phyloP scores from a whole-genome alignment of 2,113 vertebrate species.

The Mustela lutreola region DNA sequence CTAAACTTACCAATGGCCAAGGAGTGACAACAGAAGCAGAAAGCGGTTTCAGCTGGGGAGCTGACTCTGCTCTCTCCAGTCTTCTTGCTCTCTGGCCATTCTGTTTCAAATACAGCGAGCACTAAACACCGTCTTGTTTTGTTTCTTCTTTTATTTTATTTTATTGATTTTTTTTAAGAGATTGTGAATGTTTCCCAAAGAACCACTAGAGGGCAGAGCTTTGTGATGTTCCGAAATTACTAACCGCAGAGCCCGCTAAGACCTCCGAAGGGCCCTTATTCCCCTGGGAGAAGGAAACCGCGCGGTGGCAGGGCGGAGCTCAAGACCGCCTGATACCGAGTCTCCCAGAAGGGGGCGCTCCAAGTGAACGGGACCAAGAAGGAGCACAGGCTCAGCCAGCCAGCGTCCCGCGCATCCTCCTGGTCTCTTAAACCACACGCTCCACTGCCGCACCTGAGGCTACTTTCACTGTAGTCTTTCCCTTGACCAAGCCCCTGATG shows the following conservation, averaged over 20 bases:
- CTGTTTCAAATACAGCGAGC: background rate
- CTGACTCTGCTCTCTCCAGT: background rate
- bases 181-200: background rate
- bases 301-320: accelerated
- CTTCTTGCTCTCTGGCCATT: background rate
- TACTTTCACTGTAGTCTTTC: background rate
- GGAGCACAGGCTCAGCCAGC: too few species aligned
- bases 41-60: background rate
- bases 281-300: background rate
- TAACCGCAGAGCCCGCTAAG: background rate
- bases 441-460: background rate
- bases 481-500: background rate
- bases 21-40: background rate
- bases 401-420: background rate
- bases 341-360: background rate
- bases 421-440: background rate
- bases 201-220: conserved; percentile 71
- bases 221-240: background rate
- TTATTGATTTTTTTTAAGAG: background rate
- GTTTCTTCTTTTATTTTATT: too few species aligned
- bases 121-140: background rate
- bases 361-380: background rate
- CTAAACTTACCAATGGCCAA: background rate
- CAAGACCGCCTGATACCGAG: background rate
- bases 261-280: background rate